Evolutionary conservation across 2,113 vertebrate genomes (phyloP).

Genomic region (Mugil cephalus): DNA sequence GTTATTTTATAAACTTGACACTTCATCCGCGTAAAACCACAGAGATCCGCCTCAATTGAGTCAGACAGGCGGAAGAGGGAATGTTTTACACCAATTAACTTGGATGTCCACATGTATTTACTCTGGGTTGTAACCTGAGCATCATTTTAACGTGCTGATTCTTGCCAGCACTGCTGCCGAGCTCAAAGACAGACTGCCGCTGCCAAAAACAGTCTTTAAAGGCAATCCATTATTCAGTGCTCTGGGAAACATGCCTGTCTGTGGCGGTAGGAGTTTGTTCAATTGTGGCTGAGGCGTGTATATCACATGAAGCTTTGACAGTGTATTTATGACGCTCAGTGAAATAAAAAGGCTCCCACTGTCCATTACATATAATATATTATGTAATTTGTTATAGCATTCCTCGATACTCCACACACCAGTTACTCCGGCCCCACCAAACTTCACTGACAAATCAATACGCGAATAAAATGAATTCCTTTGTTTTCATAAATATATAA

Average conservation of each 20-base stretch:
- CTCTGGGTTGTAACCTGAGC: conserved; percentile 49
- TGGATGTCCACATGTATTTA: conserved; percentile 36
- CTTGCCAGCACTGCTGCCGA: conserved; percentile 33
- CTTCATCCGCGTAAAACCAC: too few species aligned
- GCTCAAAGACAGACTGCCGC: conserved; percentile 38
- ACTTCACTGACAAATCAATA: too few species aligned
- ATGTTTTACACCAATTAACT: conserved; percentile 36
- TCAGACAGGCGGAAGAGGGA: neutral
- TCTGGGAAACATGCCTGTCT: conserved; percentile 27
- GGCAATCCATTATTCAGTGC: conserved; percentile 48
- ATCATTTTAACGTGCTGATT: conserved; percentile 11
- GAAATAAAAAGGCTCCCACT: neutral
- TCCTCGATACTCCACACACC: too few species aligned
- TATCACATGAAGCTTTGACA: conserved; percentile 3
- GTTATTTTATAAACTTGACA: too few species aligned
- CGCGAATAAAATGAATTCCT: neutral
- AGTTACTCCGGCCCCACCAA: too few species aligned
- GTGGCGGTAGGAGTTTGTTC: conserved; percentile 21
- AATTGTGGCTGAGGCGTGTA: conserved; percentile 1
- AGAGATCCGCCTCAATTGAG: too few species aligned
- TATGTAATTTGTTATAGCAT: neutral
- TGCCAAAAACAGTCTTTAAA: conserved; percentile 51
- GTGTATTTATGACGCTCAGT: conserved; percentile 5
- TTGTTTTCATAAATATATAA: conserved; percentile 27
- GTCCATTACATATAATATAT: neutral